Evolutionary conservation across 1,140 invertebrate species (phyloP).

Genomic region (Drosophila malerkotliana): DNA sequence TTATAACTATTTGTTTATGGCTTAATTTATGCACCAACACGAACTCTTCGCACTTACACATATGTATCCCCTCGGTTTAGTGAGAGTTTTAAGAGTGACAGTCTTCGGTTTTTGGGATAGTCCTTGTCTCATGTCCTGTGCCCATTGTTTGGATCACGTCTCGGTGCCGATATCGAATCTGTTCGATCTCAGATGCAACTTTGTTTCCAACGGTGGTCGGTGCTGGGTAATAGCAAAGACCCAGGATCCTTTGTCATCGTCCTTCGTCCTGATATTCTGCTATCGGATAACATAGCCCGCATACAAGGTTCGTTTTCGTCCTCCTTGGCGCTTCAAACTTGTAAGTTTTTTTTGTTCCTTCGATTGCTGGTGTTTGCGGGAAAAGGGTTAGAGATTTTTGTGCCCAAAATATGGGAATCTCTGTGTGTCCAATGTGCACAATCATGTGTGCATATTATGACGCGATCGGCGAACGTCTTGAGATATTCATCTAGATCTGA

Average conservation of each 20-base stretch:
- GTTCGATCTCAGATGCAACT: conserved; percentile 75
- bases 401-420: conserved; percentile 65
- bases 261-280: conserved; percentile 48
- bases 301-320: conserved; percentile 69
- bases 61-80: background rate
- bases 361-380: conserved; percentile 1
- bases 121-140: conserved; percentile 62
- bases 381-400: conserved; percentile 71
- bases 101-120: conserved; percentile 28
- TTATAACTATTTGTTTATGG: conserved; percentile 58
- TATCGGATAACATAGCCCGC: conserved; percentile 79
- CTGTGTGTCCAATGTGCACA: conserved; percentile 45
- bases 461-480: conserved; percentile 68
- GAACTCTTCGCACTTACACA: conserved; percentile 40
- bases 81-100: conserved; percentile 18
- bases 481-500: conserved; percentile 70
- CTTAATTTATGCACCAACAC: conserved; percentile 76
- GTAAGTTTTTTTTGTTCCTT: conserved; percentile 61
- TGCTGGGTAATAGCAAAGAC: conserved; percentile 29
- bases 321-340: conserved; percentile 62
- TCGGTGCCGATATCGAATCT: conserved; percentile 69
- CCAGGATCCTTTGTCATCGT: conserved; percentile 30
- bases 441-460: conserved; percentile 64
- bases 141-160: conserved; percentile 75
- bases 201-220: conserved; percentile 68